Evolutionary conservation across 2,113 vertebrate genomes (phyloP), one percentile per base, ranked within the genome.

Genomic region (Castor canadensis): DNA sequence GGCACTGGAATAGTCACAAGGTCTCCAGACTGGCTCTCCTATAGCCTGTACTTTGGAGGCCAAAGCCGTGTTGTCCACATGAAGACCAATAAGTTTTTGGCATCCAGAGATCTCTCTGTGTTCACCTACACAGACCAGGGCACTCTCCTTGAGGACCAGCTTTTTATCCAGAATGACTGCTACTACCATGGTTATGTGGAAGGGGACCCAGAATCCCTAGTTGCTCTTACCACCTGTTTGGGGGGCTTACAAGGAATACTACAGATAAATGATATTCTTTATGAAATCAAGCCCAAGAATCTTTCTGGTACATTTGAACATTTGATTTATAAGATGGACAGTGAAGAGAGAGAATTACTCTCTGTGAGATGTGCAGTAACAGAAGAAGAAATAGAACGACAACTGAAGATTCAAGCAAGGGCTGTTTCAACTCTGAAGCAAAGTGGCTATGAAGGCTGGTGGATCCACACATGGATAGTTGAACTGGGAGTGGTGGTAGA

Each of bases 131-230:
- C 64, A 28, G 83, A 67, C 20, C 82, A 80, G n/a, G 97, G 97
- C 4, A 5, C n/a, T 6, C 88, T 96, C 22, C 30, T 77, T 30
- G 54, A 97, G 64, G 97, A 98, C 38, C 95, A 95, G 0, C 96
- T 92, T 35, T 93, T 98, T 0, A 43, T 98, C 38, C 96, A 12
- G 8, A 84, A 96, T 83, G 86, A 95, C 89, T 98, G 98, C 90
- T 97, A 97, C 69, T 97, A 97, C 35, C 96, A 97, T 32, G 98
- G 98, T 0, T 89, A 95, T 19, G 96, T 98, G 84, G 88, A 97
- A 64, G 97, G 96, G 0, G 95, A 96, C 80, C 92, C 95, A 0
- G 82, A 89, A 45, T 98, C 97, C 7, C 17, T 97, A 40, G 97
- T 97, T 67, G 87, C 96, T 8, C 87, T 98, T 22, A 83, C 72